A percentile compares a stretch with the other conserved stretches of the same genome.
These are phyloP conservation scores for Pherbina coryleti DNA, from an alignment of 2,888 invertebrate species.

Conservation along the genomic window DNA sequence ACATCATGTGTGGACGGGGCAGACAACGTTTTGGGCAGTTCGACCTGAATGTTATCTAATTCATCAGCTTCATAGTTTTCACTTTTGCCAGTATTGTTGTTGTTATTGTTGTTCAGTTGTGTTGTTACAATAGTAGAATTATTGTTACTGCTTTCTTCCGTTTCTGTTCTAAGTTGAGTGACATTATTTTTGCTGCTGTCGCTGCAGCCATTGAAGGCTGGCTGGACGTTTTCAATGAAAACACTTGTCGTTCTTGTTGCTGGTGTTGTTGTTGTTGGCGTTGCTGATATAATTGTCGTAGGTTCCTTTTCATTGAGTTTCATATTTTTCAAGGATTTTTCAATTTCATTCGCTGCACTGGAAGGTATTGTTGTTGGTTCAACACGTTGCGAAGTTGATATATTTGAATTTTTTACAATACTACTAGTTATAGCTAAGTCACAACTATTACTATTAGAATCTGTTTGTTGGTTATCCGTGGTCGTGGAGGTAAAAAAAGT, in stretches of 20 bases:
- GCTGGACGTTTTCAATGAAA: background rate
- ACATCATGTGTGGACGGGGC: slow-evolving; percentile 47
- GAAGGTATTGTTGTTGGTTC: slow-evolving; percentile 37
- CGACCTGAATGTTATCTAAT: background rate
- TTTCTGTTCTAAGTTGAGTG: background rate
- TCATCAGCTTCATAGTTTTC: background rate
- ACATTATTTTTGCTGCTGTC: background rate
- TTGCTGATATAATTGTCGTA: background rate
- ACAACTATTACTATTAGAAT: background rate
- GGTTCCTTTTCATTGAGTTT: slow-evolving; percentile 20
- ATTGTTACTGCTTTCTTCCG: background rate
- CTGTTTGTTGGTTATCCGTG: background rate
- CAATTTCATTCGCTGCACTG: slow-evolving; percentile 20
- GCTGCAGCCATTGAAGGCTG: background rate
- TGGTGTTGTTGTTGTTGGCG: background rate
- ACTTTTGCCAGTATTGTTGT: background rate
- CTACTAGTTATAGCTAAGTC: background rate
- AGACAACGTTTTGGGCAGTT: background rate
- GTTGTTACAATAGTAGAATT: background rate
- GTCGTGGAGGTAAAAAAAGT: slow-evolving; percentile 41
- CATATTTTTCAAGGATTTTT: slow-evolving; percentile 4
- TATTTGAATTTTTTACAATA: background rate
- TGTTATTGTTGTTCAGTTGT: background rate
- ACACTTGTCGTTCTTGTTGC: background rate
- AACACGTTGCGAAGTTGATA: background rate